Base-by-base conservation (phyloP, 2,888 invertebrate genomes). In the Meghimatium bilineatum region DNA sequence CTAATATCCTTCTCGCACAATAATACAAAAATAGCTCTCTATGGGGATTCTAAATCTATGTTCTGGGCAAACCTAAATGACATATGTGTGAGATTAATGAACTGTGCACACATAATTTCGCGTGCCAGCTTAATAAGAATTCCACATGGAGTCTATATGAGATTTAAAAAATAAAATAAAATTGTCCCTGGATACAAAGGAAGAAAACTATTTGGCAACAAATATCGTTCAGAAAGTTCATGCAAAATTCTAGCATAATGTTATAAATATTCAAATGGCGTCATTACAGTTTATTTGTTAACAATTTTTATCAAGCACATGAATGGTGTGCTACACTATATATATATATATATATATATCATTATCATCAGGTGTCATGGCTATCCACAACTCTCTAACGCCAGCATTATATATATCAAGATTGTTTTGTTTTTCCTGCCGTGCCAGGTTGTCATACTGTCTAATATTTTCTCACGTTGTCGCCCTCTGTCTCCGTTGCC, bases 201-300 rank as follows among this genome's bases (percentile, higher is more conserved):
- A 74, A 71, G 12, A 74, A 44, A 49, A 74, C 38, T 0, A 38
- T 26, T 12, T 29, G 49, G 5, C 72, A 29, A 74, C 32, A 74
- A 20, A 29, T 52, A 29, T 29, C 3, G 14, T 74, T 56, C 56
- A 3, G 20, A 1, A 29, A 23, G 44, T 26, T 26, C 14, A 14
- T 1, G 38, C 1, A 38, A n/a, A 5, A 29, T 3, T 26, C 49
- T 74, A 17, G 26, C n/a, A 32, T 34, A 0, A 44, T 1, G 52
- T 52, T 74, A 74, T 52, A 49, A 74, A 74, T 74, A 74, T 74
- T 74, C 74, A 74, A 74, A 52, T 23, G 32, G 32, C 32, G 74
- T n/a, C 20, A 8, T 38, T 71, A 5, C 17, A 38, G 36, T 44
- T 44, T 44, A 44, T 44, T 8, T 44, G 5, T n/a, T n/a, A n/a